Evolutionary conservation across 2,797 vertebrate species (phyloP), one percentile per base, ranked within the genome.

Genomic region (Anisognathus igniventris): DNA sequence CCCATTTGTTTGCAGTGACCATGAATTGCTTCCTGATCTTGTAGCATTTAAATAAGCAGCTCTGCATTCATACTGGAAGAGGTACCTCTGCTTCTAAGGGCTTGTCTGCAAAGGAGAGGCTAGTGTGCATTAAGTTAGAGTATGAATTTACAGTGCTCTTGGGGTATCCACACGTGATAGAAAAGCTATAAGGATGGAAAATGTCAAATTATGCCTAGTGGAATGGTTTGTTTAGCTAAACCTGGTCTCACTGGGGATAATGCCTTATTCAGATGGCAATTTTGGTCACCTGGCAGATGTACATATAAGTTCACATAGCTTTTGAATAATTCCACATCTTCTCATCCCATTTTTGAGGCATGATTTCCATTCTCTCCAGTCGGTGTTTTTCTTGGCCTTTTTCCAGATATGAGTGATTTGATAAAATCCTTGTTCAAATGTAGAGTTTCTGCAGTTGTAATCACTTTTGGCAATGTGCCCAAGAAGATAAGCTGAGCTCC

Each of bases 261-360:
- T 95, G 88, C 80, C 37, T 86, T 93, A 81, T 96, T 96, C 94
- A 95, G 88, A 93, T 85, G 77, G 94, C 66, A 89, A 16, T 91
- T 96, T 84, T 88, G 54, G 67, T 96, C 80, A 89, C 72, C 77
- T 74, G 78, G 68, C 86, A 96, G 77, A 91, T 85, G 51, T 78
- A 72, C 30, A 23, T 18, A 10, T 61, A 74, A 82, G 22, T 86
- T 86, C 86, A 72, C 50, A 68, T 40, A 75, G 80, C 54, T 86
- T 93, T 89, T 91, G 45, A 95, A 85, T 83, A 94, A 94, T 96
- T 92, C 72, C 80, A 82, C 77, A 83, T 44, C 19, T 92, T 89
- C 68, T 94, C 51, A 70, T 88, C 88, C 81, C 47, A 47, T 48
- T 92, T 93, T 93, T 92, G 86, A 94, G 75, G 66, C 28, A 79